Base-by-base conservation (phyloP, 2,888 invertebrate genomes). In the Philhelius pedissequus region DNA sequence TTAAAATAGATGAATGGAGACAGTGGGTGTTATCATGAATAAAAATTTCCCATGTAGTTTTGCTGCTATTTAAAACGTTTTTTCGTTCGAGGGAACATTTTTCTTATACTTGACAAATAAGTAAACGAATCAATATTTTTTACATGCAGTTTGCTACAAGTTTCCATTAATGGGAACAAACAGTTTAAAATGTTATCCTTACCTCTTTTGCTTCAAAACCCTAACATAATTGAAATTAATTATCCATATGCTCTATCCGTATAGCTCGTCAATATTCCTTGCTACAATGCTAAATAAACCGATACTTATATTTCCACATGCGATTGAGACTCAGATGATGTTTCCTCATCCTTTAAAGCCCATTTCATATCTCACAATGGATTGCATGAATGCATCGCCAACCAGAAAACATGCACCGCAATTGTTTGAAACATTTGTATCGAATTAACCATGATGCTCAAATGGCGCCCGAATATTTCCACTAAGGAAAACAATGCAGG, bases 401-500 rank as follows among this genome's bases (percentile, higher is more conserved):
- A 1, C 1, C 3, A 43, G 13, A 1, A 52, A 54, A 32, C 54
- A 30, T 35, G 4, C 7, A 35, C 6, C 35, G 58, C 25, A 58
- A 38, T 25, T 7, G 38, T 2, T n/a, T 38, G 38, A 8, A 78
- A 58, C 25, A 66, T 52, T 66, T 70, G 64, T 50, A 70, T 62
- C 64, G 13, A 13, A 75, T 75, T 50, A 75, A 56, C 20, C 25
- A 38, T 25, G 38, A 45, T 64, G 45, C 62, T 70, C 56, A 62
- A 70, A 64, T 64, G 50, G 62, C 32, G 32, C 18, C 64, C 2
- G 48, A 56, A 64, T 48, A 70, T 70, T 64, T 70, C 56, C 58
- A 25, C 50, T 50, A 69, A 54, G 54, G 54, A 70, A 50, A 70
- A 75, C 69, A 75, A 76, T 66, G 35, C 0, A 9, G 5, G 11